Percentiles rank a stretch among this genome's conserved stretches.
These are phyloP conservation scores for Turritopsis dohrnii DNA, from an alignment of 30 jellyfish, hydroid and myxozoan genomes.

Conservation along the genomic window DNA sequence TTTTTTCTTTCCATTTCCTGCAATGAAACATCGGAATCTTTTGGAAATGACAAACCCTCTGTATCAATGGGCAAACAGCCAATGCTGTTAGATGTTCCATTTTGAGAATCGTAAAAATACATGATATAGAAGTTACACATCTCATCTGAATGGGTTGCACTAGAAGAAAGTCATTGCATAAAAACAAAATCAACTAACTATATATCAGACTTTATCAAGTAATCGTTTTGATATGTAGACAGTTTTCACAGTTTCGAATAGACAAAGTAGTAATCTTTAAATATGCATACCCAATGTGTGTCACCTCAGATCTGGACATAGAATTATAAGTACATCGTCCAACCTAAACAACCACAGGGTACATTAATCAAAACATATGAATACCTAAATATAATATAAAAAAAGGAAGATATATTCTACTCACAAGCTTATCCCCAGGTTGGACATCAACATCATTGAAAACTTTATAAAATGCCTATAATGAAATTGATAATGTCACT, in stretches of 20 bases:
- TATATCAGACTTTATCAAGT: too few species aligned
- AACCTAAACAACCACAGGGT: too few species aligned
- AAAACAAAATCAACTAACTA: too few species aligned
- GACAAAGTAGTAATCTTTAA: too few species aligned
- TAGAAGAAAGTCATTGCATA: slow-evolving; percentile 6
- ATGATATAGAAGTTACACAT: slow-evolving; percentile 98
- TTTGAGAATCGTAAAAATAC: slow-evolving; percentile 71
- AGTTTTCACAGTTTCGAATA: neutral
- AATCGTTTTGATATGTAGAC: too few species aligned
- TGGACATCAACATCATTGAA: slow-evolving; percentile 42
- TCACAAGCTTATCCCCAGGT: slow-evolving; percentile 70
- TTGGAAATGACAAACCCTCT: slow-evolving; percentile 1
- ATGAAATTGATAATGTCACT: neutral
- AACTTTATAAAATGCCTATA: slow-evolving; percentile 70
- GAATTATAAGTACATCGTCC: slow-evolving; percentile 88
- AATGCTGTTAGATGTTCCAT: slow-evolving; percentile 31
- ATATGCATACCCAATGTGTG: slow-evolving; percentile 75
- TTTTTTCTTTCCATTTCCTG: slow-evolving; percentile 12
- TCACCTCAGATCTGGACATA: slow-evolving; percentile 49
- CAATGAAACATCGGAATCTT: slow-evolving; percentile 35
- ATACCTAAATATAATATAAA: too few species aligned
- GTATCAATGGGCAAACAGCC: slow-evolving; percentile 8
- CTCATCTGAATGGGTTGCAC: slow-evolving; percentile 96
- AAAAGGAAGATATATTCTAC: neutral
- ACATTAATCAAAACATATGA: too few species aligned